Evolutionary conservation across 1,140 invertebrate species (phyloP), one percentile per base, ranked within the genome.

Genomic region (Limonius californicus): DNA sequence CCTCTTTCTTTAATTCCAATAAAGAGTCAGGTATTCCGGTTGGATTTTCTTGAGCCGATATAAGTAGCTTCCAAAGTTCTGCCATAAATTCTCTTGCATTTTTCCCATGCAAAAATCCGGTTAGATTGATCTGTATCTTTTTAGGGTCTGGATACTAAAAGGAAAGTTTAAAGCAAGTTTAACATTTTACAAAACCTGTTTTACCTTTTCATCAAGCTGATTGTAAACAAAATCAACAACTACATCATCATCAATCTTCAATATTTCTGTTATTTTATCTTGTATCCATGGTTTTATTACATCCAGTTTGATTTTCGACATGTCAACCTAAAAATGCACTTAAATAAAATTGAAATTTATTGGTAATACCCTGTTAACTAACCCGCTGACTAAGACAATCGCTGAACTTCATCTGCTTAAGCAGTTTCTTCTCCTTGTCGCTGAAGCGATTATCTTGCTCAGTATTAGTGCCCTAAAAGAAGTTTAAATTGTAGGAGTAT

Each of bases 101-200:
- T 79, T 95, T 96, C 1, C 95, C 95, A 79, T 99, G 98, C 20
- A 99, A 80, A 79, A 99, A 99, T 9, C 98, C 98, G 32, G 97
- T 99, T 72, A 99, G 81, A 80, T 99, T 99, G 71, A 99, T 99
- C 84, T 99, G 97, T 89, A 99, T 98, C 78, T 97, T 93, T 78
- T 95, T 95, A 35, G 95, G 95, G 83, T 99, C 96, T 16, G 97
- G 94, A 82, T 86, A 91, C 88, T 90, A 27, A 4, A 27, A 27
- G 23, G 3, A 3, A 27, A 27, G 23, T 27, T 9, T 27, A 27
- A 27, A 27, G 9, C 9, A 27, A 27, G 23, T n/a, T 32, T 6
- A 4, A 32, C 4, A 32, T 32, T 4, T 4, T 32, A 32, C 27
- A 32, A 32, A 39, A 12, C 7, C 35, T 12, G n/a, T 4, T 6